Evolutionary conservation across 2,888 invertebrate species (phyloP).

Genomic region (Acronicta alni): DNA sequence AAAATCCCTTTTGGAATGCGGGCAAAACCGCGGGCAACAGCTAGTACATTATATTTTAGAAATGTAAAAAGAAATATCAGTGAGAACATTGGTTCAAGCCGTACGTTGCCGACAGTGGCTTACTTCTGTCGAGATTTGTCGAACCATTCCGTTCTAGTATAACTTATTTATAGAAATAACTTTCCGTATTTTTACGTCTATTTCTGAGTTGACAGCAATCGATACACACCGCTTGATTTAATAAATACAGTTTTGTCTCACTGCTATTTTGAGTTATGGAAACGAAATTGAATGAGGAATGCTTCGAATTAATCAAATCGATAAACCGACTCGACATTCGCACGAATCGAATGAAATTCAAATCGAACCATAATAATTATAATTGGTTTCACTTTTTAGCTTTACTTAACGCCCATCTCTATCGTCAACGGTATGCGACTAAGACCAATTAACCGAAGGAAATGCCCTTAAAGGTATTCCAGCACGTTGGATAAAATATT

Average conservation of each 20-base stretch:
- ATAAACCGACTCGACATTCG: slow-evolving; percentile 28
- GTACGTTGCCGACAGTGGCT: slow-evolving; percentile 18
- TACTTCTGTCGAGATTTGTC: slow-evolving; percentile 35
- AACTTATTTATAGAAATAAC: slow-evolving; percentile 50
- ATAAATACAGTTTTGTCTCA: slow-evolving; percentile 32
- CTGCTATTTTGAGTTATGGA: not conserved
- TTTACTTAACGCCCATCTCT: slow-evolving; percentile 44
- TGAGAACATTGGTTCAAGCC: slow-evolving; percentile 22
- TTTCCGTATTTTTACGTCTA: slow-evolving; percentile 23
- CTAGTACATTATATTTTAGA: slow-evolving; percentile 7
- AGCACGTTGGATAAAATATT: slow-evolving; percentile 68
- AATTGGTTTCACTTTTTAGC: slow-evolving; percentile 3
- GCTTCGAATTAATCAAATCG: no score
- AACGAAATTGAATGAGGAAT: no score
- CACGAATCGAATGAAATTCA: slow-evolving; percentile 15
- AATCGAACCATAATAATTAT: slow-evolving; percentile 5
- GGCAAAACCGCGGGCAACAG: no score
- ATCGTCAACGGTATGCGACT: slow-evolving; percentile 46
- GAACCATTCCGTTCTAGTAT: slow-evolving; percentile 26
- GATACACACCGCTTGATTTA: slow-evolving; percentile 40
- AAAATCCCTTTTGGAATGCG: no score
- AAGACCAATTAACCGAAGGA: slow-evolving; percentile 71
- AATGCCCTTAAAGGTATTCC: slow-evolving; percentile 69
- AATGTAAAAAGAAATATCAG: slow-evolving; percentile 41
- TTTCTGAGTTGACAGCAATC: slow-evolving; percentile 18